Conservation (phyloP, 2,888 invertebrate species). For the Synanthedon myopaeformis region DNA sequence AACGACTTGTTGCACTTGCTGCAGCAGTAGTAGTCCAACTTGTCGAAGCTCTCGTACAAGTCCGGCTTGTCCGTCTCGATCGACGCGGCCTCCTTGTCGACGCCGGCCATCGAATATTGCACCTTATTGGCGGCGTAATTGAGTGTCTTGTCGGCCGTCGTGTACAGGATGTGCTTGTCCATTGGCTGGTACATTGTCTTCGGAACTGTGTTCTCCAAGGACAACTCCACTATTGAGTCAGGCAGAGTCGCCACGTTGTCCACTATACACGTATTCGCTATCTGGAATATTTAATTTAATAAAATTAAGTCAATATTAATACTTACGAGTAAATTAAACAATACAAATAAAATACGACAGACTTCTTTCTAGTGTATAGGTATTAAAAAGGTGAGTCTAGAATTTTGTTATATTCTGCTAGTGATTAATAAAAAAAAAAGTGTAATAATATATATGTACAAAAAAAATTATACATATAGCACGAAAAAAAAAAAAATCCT, state of each 20-base stretch:
- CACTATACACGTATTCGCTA: constrained; percentile 57
- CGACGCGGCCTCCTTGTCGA: constrained; percentile 32
- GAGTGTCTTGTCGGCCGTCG: constrained; percentile 43
- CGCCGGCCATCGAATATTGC: constrained; percentile 48
- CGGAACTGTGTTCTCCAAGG: constrained; percentile 52
- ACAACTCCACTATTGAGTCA: constrained; percentile 60
- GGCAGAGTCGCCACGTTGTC: constrained; percentile 54
- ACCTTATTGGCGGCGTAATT: constrained; percentile 40
- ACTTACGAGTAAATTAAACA: too few species aligned
- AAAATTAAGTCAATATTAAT: too few species aligned
- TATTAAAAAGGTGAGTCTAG: too few species aligned
- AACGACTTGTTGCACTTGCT: constrained; percentile 68
- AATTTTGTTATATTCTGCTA: too few species aligned
- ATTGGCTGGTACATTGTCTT: constrained; percentile 57
- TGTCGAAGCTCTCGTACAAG: constrained; percentile 42
- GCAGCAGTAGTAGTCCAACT: constrained; percentile 44
- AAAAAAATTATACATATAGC: too few species aligned
- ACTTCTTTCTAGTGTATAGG: too few species aligned
- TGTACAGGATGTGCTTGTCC: constrained; percentile 52
- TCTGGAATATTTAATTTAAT: too few species aligned
- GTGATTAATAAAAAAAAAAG: too few species aligned
- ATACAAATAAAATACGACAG: too few species aligned
- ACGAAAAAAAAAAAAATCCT: too few species aligned
- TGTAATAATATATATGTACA: too few species aligned
- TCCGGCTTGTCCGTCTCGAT: constrained; percentile 34